A percentile compares a stretch with the other conserved stretches of the same genome.
Evolutionary conservation across 2,888 invertebrate species (phyloP).

Genomic region (Hyposoter dolosus): DNA sequence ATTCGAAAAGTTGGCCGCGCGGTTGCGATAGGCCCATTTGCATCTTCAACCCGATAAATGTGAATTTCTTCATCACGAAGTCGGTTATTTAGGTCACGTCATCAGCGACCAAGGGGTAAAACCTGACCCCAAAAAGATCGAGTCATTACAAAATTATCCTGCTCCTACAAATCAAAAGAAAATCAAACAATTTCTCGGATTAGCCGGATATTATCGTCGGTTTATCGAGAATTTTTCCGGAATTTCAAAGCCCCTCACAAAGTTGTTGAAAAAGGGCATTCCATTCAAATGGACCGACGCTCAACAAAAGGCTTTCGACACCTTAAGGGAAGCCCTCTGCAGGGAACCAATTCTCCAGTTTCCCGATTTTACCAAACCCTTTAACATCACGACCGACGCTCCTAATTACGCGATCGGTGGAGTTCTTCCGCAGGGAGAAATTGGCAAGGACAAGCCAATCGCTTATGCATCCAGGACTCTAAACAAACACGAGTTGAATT

Average conservation of each 20-base stretch:
- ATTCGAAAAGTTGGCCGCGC: not conserved
- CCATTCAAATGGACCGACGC: not conserved
- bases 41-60: constrained; percentile 39
- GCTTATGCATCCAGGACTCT: too few relatives aligned
- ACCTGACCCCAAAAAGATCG: constrained; percentile 38
- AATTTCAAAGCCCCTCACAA: too few relatives aligned
- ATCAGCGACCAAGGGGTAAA: too few relatives aligned
- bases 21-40: not conserved
- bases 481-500: too few relatives aligned
- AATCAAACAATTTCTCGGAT: too few relatives aligned
- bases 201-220: too few relatives aligned
- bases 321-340: constrained; percentile 10
- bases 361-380: constrained; percentile 61
- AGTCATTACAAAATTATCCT: not conserved
- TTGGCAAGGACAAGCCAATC: too few relatives aligned
- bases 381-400: constrained; percentile 67
- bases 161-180: too few relatives aligned
- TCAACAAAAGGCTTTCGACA: too few relatives aligned
- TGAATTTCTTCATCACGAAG: constrained; percentile 27
- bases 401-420: too few relatives aligned
- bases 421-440: too few relatives aligned
- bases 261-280: not conserved
- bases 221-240: too few relatives aligned
- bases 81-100: constrained; percentile 23
- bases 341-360: constrained; percentile 58